phyloP scores from a whole-genome alignment of 1,140 invertebrate genomes.

The Drosophila lowei region DNA sequence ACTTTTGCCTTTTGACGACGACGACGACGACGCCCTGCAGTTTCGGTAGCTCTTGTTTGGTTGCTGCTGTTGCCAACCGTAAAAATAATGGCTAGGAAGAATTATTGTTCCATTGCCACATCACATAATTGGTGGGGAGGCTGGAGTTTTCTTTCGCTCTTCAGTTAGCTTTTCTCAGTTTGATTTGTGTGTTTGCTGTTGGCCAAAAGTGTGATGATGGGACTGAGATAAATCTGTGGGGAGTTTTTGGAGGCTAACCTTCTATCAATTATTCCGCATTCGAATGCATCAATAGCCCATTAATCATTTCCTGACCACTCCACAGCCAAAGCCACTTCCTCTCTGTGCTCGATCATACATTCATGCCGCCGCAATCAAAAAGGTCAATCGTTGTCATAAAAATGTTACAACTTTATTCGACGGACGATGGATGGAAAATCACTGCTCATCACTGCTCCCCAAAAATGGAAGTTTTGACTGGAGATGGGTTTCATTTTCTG shows the following conservation, averaged over 20 bases:
- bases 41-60: slow-evolving; percentile 36
- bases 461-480: slow-evolving; percentile 22
- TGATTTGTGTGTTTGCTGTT: slow-evolving; percentile 45
- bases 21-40: slow-evolving; percentile 48
- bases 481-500: slow-evolving; percentile 36
- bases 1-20: slow-evolving; percentile 58
- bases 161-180: slow-evolving; percentile 30
- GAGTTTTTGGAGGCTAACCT: slow-evolving; percentile 18
- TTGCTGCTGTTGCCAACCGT: not conserved
- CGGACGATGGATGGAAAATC: slow-evolving; percentile 33
- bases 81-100: slow-evolving; percentile 55
- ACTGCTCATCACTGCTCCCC: slow-evolving; percentile 7
- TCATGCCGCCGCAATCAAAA: slow-evolving; percentile 33
- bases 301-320: slow-evolving; percentile 67
- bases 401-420: slow-evolving; percentile 61
- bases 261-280: slow-evolving; percentile 30
- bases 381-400: slow-evolving; percentile 61
- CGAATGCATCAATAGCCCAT: slow-evolving; percentile 54
- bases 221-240: slow-evolving; percentile 22
- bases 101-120: slow-evolving; percentile 63
- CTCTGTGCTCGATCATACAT: slow-evolving; percentile 7
- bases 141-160: too few relatives aligned
- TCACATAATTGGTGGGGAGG: slow-evolving; percentile 56
- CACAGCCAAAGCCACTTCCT: slow-evolving; percentile 39
- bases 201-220: slow-evolving; percentile 37